A percentile compares a stretch with the other conserved stretches of the same genome.
Evolutionary conservation across 1,140 invertebrate species (phyloP).

Genomic region (Ceratitis capitata): DNA sequence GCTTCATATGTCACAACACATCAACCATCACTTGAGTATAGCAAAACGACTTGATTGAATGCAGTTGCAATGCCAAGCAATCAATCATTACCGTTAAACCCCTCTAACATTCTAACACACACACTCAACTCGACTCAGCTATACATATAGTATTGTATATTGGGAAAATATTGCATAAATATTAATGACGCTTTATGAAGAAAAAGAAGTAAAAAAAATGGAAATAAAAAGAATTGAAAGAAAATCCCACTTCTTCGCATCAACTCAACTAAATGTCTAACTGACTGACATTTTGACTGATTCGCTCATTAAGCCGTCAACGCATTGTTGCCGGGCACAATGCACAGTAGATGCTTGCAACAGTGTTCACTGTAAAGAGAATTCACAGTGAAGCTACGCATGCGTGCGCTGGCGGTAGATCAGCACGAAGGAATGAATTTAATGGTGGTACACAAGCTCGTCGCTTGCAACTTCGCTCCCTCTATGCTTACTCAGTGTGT

Average conservation of each 20-base stretch:
- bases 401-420: neutral
- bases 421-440: neutral
- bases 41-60: neutral
- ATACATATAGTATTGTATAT: too few species aligned
- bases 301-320: constrained; percentile 36
- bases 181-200: neutral
- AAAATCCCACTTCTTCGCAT: neutral
- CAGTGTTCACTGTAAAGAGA: too few species aligned
- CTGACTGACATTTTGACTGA: constrained; percentile 33
- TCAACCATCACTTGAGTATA: neutral
- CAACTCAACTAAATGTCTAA: constrained; percentile 9
- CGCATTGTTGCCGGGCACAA: neutral
- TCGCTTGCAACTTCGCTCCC: neutral
- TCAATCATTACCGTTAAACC: neutral
- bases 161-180: constrained; percentile 24
- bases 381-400: neutral
- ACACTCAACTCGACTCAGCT: neutral
- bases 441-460: neutral
- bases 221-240: neutral
- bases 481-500: neutral
- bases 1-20: neutral
- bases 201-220: neutral
- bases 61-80: neutral
- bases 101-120: neutral
- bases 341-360: neutral